Conservation (phyloP, 2,113 vertebrate species). For the Perca schrenkii region DNA sequence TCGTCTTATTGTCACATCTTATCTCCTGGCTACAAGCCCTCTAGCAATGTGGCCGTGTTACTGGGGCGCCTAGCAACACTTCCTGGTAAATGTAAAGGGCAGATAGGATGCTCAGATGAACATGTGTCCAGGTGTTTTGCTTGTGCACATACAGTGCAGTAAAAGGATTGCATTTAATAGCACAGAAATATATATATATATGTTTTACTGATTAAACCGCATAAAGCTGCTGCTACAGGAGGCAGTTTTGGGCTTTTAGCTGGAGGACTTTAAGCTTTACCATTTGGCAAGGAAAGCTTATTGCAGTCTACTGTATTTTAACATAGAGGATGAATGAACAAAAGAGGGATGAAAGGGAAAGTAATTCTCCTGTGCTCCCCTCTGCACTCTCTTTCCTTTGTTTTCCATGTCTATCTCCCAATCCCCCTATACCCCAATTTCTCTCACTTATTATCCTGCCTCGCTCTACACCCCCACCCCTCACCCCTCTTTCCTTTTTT, state of each 20-base stretch:
- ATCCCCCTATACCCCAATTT: conserved; percentile 56
- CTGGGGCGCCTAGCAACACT: conserved; percentile 2
- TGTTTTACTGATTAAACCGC: conserved; percentile 1
- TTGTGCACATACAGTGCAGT: neutral
- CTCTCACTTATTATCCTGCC: conserved; percentile 50
- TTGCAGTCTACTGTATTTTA: conserved; percentile 31
- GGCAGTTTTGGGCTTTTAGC: conserved; percentile 18
- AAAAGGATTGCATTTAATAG: neutral
- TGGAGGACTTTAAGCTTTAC: conserved; percentile 29
- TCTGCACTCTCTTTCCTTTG: conserved; percentile 41
- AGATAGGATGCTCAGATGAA: conserved; percentile 12
- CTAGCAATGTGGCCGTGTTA: conserved; percentile 14
- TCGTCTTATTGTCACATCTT: conserved; percentile 19
- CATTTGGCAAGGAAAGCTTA: conserved; percentile 5
- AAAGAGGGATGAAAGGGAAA: conserved; percentile 48
- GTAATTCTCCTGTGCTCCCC: conserved; percentile 40
- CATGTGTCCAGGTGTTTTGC: conserved; percentile 12
- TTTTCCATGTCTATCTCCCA: conserved; percentile 42
- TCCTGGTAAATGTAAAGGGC: neutral
- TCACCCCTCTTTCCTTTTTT: conserved; percentile 41
- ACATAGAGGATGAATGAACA: conserved; percentile 36
- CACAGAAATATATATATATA: neutral
- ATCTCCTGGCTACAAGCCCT: conserved; percentile 32
- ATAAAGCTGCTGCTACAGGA: conserved; percentile 1
- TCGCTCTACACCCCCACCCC: conserved; percentile 29